These are phyloP conservation scores for Xanthostigma xanthostigma DNA, from an alignment of 2,888 invertebrate species.

Conservation along the genomic window DNA sequence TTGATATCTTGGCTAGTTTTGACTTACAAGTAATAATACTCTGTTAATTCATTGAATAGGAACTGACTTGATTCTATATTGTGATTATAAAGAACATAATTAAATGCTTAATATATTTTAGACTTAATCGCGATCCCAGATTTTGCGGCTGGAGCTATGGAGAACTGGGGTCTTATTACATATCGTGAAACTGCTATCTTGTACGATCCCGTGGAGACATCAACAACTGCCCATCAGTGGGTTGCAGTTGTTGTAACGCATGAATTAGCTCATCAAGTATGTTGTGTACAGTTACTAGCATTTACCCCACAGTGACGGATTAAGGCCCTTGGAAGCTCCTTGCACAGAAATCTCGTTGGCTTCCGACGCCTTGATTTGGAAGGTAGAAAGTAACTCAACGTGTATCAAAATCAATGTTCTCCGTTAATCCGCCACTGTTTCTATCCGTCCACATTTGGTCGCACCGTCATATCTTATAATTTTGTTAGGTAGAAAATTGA, in stretches of 20 bases:
- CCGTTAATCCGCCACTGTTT: too few species aligned
- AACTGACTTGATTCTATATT: background rate
- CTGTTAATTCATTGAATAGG: background rate
- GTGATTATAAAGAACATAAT: background rate
- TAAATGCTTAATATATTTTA: constrained; percentile 10
- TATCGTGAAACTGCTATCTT: constrained; percentile 53
- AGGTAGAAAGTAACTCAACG: too few species aligned
- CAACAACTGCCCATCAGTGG: constrained; percentile 48
- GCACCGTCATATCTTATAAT: too few species aligned
- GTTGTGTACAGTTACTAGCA: constrained; percentile 20
- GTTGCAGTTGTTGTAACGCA: constrained; percentile 50
- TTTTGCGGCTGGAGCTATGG: constrained; percentile 63
- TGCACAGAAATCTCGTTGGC: too few species aligned
- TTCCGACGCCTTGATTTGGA: too few species aligned
- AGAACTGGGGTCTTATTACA: constrained; percentile 73
- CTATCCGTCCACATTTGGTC: too few species aligned
- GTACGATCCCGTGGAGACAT: constrained; percentile 46
- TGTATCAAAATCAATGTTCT: too few species aligned
- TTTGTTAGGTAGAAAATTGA: too few species aligned
- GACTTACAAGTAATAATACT: background rate
- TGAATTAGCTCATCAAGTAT: constrained; percentile 62
- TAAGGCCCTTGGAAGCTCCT: background rate
- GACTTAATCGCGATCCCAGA: constrained; percentile 67
- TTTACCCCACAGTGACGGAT: constrained; percentile 14
- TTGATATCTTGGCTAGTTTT: background rate